Evolutionary conservation across 2,888 invertebrate genomes (phyloP), one percentile per base, ranked within the genome.

Genomic region (Mesorhabditis belari): DNA sequence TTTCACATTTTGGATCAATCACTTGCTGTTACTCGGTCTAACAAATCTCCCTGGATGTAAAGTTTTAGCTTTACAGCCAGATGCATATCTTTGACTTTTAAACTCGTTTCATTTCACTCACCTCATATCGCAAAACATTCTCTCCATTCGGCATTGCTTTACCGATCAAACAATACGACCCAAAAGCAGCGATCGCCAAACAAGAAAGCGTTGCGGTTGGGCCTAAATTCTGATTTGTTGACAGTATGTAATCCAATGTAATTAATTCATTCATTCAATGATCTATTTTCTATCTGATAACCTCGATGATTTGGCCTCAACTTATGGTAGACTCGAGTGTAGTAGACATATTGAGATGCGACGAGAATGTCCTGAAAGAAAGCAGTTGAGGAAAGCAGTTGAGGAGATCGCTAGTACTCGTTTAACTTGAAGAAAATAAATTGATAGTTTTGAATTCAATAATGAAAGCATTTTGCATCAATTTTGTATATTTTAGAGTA

Each of bases 271-370:
- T 17, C n/a, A 35, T 17, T 9, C 12, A 35, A 35, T 17, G 44
- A 35, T 0, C 3, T n/a, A 60, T n/a, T 21, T 24, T 21, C 23
- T 21, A 26, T 29, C 63, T 27, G 50, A 60, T 58, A 52, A 74
- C 71, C 49, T 65, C 70, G 19, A n/a, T 53, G 55, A 9, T 62
- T 55, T 12, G 51, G 65, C 12, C 44, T n/a, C 44, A 35, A 35
- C 44, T 35, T 35, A 50, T 35, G 44, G 50, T 71, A 71, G 35
- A 71, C 57, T 5, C 61, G 62, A 5, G 73, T 61, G 60, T 71
- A 71, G 59, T 71, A 71, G 21, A 72, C 52, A 53, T 55, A 71
- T 51, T 71, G 71, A 3, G 61, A 55, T 9, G 71, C 52, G 3
- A 71, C 29, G 21, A 69, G 62, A 49, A 71, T 54, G 51, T 71